Base-by-base conservation (phyloP, 1,140 invertebrate genomes). In the Tetranychus cinnabarinus region DNA sequence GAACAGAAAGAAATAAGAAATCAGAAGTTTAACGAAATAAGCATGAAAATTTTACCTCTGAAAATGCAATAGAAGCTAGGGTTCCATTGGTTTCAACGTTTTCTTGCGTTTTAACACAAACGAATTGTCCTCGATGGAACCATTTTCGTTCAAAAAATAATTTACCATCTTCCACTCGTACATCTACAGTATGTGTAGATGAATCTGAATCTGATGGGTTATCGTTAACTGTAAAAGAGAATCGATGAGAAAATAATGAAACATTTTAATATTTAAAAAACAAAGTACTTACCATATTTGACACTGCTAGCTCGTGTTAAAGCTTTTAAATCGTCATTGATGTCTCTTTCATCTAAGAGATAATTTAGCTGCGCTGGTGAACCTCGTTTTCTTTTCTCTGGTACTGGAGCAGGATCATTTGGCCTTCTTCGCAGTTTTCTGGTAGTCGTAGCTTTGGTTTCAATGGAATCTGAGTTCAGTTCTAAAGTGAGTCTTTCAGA, bases 141-240 rank as follows among this genome's bases (percentile, higher is more conserved):
- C 89, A 96, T 73, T 86, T 79, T 67, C 87, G 81, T 73, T 96
- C 89, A 75, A 88, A 95, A 67, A 87, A 77, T 54, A 96, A 74
- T 76, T 92, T 90, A 59, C 90, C 89, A 76, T 93, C 88, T 75
- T 93, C 89, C 67, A 95, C 89, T 67, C 82, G 80, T 15, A 85
- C 85, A 68, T 91, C 88, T 37, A 68, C 63, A 12, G 66, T 56
- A 12, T 33, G 54, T 8, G n/a, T 8, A 10, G 54, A 56, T 15
- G 54, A 23, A 33, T 56, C 54, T 33, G 54, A 56, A 56, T 56
- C 54, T 10, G 54, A 56, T 34, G 12, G 54, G 54, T 56, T 56
- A 23, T 23, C 23, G 34, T 57, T 34, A 31, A 36, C 15, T n/a
- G 7, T 34, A 5, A 39, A 36, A 57, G 33, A 35, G 10, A 36